A percentile compares a stretch with the other conserved stretches of the same genome.
Evolutionary conservation across 1,140 invertebrate genomes (phyloP).

Genomic region (Protaetia brevitarsis): DNA sequence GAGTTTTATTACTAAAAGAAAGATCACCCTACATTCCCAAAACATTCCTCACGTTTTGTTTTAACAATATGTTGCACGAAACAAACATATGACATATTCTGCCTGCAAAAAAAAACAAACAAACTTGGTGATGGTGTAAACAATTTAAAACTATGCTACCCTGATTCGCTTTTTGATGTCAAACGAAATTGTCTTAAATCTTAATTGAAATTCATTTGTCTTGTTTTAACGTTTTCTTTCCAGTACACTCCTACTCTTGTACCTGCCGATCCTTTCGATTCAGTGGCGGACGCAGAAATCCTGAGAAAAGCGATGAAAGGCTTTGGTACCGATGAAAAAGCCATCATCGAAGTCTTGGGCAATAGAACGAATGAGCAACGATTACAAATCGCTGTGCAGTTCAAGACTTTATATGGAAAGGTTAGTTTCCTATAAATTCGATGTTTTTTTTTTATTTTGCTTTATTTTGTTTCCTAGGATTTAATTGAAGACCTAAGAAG

Average conservation of each 20-base stretch:
- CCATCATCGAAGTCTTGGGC: slow-evolving; percentile 73
- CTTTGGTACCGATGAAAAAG: slow-evolving; percentile 76
- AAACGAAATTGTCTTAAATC: not conserved
- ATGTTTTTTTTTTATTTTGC: not conserved
- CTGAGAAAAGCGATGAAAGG: slow-evolving; percentile 82
- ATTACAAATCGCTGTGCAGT: slow-evolving; percentile 68
- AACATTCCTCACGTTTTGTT: too few relatives aligned
- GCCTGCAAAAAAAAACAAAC: too few relatives aligned
- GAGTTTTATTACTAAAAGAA: too few relatives aligned
- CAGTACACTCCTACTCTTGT: slow-evolving; percentile 65
- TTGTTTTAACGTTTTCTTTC: not conserved
- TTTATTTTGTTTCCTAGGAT: slow-evolving; percentile 59
- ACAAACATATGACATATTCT: too few relatives aligned
- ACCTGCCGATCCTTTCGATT: slow-evolving; percentile 65
- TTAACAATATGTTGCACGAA: too few relatives aligned
- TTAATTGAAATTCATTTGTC: not conserved
- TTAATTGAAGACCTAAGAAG: slow-evolving; percentile 85
- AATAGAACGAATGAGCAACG: slow-evolving; percentile 70
- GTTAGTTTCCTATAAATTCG: slow-evolving; percentile 42
- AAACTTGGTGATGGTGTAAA: too few relatives aligned
- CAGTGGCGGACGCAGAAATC: slow-evolving; percentile 69
- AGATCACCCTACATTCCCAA: too few relatives aligned
- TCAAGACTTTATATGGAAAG: slow-evolving; percentile 83
- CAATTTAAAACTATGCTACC: too few relatives aligned
- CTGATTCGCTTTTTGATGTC: too few relatives aligned